Evolutionary conservation across 2,888 invertebrate genomes (phyloP).

Genomic region (Agrenia bidenticulata): DNA sequence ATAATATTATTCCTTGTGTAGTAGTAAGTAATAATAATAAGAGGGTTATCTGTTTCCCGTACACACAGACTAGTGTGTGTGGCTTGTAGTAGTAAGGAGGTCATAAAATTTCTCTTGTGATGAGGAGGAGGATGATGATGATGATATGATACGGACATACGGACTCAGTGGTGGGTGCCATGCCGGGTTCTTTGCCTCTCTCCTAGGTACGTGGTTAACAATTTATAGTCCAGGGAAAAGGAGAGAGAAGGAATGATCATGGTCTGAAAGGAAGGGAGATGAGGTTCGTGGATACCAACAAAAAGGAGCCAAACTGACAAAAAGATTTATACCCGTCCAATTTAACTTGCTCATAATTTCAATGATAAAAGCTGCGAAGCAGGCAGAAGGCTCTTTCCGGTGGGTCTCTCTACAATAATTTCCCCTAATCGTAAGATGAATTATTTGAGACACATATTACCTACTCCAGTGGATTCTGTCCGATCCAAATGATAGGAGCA

Average conservation of each 20-base stretch:
- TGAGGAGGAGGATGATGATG: no score
- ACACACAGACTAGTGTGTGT: no score
- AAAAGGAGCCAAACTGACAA: conserved; percentile 43
- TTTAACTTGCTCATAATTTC: conserved; percentile 52
- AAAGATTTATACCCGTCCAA: conserved; percentile 52
- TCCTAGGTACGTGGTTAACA: neutral
- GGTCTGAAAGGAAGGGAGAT: conserved; percentile 11
- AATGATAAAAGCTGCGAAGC: conserved; percentile 46
- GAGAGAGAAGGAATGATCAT: neutral
- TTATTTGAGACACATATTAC: conserved; percentile 21
- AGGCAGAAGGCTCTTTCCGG: conserved; percentile 3
- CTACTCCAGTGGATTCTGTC: neutral
- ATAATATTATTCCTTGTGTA: no score
- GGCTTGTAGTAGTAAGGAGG: no score
- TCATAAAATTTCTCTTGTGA: no score
- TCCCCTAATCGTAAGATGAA: conserved; percentile 23
- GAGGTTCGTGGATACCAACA: conserved; percentile 7
- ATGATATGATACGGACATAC: conserved; percentile 6
- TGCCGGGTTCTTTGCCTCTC: no score
- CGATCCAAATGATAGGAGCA: neutral
- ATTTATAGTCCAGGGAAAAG: conserved; percentile 9
- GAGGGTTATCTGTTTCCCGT: no score
- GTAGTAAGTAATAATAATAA: no score
- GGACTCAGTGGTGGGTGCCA: no score
- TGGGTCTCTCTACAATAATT: conserved; percentile 10